These are phyloP conservation scores for Eulemur rufifrons DNA, from an alignment of 2,113 vertebrate genomes.

Conservation along the genomic window DNA sequence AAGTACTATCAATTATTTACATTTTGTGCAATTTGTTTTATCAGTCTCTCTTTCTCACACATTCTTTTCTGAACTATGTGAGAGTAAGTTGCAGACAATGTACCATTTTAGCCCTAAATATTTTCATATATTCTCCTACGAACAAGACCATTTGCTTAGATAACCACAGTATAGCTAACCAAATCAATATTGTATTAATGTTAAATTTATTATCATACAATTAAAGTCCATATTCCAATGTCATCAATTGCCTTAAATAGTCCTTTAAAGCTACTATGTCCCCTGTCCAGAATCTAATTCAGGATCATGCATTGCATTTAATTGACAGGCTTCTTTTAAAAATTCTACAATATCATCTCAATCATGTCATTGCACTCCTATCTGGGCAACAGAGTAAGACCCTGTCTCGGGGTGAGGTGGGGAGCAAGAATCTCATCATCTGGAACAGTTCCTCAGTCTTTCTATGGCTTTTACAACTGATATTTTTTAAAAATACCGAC, in stretches of 20 bases:
- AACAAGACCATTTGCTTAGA: background rate
- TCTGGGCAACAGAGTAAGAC: no score
- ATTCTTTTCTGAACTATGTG: background rate
- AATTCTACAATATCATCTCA: no score
- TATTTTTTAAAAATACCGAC: constrained; percentile 9
- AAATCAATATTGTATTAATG: background rate
- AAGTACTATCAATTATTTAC: background rate
- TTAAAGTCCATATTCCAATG: background rate
- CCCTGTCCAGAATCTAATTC: background rate
- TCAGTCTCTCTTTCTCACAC: background rate
- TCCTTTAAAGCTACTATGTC: background rate
- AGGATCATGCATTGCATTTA: background rate
- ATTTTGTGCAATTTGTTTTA: background rate
- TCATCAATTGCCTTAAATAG: background rate
- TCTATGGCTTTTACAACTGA: background rate
- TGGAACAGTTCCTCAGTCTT: background rate
- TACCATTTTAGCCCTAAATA: background rate
- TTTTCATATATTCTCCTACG: background rate
- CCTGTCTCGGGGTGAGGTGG: no score
- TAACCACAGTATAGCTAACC: background rate
- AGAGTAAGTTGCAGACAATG: background rate
- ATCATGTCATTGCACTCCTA: no score
- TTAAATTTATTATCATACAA: background rate
- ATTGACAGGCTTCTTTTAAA: background rate
- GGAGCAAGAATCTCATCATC: background rate